phyloP scores from a whole-genome alignment of 2,888 invertebrate genomes.

The Chymomyza amoena region DNA sequence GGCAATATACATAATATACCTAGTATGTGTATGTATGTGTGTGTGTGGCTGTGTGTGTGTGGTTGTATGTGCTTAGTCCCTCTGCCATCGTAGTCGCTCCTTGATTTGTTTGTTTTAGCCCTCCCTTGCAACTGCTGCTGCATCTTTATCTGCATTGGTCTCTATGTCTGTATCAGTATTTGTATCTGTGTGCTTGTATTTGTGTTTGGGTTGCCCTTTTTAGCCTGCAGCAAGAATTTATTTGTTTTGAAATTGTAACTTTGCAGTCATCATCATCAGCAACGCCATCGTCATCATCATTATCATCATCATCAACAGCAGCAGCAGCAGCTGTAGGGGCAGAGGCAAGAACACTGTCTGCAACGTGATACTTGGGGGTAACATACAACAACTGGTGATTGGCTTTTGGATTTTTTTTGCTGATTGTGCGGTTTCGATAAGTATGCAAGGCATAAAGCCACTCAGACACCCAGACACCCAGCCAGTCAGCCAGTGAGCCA shows the following conservation, averaged over 20 bases:
- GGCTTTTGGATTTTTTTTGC: slow-evolving; percentile 38
- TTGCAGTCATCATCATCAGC: slow-evolving; percentile 44
- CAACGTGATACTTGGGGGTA: slow-evolving; percentile 5
- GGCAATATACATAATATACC: slow-evolving; percentile 27
- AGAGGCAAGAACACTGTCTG: not conserved
- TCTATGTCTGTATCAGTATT: slow-evolving; percentile 20
- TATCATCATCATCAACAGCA: slow-evolving; percentile 36
- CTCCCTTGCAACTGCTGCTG: slow-evolving; percentile 29
- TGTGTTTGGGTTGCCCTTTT: slow-evolving; percentile 61
- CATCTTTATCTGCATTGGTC: slow-evolving; percentile 28
- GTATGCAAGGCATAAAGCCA: slow-evolving; percentile 42
- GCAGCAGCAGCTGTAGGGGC: slow-evolving; percentile 4
- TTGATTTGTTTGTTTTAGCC: slow-evolving; percentile 63
- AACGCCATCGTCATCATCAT: slow-evolving; percentile 11
- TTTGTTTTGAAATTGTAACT: slow-evolving; percentile 72
- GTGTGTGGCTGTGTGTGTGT: slow-evolving; percentile 26
- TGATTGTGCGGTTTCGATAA: slow-evolving; percentile 71
- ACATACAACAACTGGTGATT: slow-evolving; percentile 48
- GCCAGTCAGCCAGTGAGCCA: slow-evolving; percentile 26
- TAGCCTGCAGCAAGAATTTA: slow-evolving; percentile 69
- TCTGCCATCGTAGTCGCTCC: slow-evolving; percentile 50
- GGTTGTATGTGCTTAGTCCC: slow-evolving; percentile 31
- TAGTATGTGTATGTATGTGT: slow-evolving; percentile 20
- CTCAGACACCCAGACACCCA: slow-evolving; percentile 21
- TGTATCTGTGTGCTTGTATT: slow-evolving; percentile 1